These are phyloP conservation scores for Valencia hispanica DNA, from an alignment of 2,797 vertebrate species.

Conservation along the genomic window DNA sequence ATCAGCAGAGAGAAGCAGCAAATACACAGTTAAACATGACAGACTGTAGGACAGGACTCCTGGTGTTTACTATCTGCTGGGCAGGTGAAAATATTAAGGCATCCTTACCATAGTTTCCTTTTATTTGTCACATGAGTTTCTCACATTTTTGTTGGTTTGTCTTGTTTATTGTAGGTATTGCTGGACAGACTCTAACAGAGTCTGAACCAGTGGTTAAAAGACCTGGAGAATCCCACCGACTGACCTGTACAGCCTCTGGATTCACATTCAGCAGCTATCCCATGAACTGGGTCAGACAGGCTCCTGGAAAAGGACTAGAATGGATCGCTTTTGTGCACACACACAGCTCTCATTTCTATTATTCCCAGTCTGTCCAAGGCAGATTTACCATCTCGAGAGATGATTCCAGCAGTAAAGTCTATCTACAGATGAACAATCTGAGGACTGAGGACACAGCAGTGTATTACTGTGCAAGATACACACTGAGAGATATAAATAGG, in stretches of 20 bases:
- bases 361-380: not conserved
- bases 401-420: constrained; percentile 23
- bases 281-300: constrained; percentile 10
- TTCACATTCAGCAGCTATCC: not conserved
- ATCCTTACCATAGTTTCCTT: not conserved
- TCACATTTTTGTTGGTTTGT: not conserved
- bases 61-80: not conserved
- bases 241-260: constrained; percentile 20
- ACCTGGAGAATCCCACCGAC: constrained; percentile 2
- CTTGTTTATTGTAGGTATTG: constrained; percentile 1
- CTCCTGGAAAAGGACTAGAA: not conserved
- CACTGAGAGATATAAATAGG: not conserved
- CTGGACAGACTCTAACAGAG: not conserved
- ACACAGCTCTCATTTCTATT: accelerated
- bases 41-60: accelerated
- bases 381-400: not conserved
- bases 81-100: not conserved
- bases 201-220: constrained; percentile 27
- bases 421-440: constrained; percentile 61
- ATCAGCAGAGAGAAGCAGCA: not conserved
- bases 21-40: not conserved
- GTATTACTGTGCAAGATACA: constrained; percentile 29
- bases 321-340: accelerated
- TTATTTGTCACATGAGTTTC: not conserved
- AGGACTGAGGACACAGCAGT: constrained; percentile 46